Percentiles rank a stretch among this genome's conserved stretches.
Evolutionary conservation across 2,888 invertebrate genomes (phyloP).

Genomic region (Clunio marinus): DNA sequence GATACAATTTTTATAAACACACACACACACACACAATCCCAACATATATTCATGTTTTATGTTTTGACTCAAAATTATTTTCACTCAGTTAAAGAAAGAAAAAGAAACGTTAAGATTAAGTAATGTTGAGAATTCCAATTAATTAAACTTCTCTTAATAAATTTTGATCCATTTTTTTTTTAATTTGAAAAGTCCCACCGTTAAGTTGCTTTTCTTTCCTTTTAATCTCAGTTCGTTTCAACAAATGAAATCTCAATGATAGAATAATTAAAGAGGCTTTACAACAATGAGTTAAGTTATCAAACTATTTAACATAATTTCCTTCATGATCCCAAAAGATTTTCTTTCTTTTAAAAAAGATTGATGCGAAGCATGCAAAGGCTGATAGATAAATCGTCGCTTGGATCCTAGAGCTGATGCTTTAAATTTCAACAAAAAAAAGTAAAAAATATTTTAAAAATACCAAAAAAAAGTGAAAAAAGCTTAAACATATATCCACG

Average conservation of each 20-base stretch:
- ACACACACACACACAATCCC: no score
- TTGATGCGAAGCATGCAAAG: not conserved
- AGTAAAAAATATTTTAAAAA: not conserved
- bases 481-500: conserved; percentile 26
- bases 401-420: conserved; percentile 5
- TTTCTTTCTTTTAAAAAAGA: not conserved
- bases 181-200: conserved; percentile 14
- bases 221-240: not conserved
- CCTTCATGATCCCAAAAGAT: not conserved
- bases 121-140: not conserved
- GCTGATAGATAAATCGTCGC: not conserved
- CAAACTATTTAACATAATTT: not conserved
- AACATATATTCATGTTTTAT: not conserved
- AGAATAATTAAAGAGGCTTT: conserved; percentile 24
- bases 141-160: not conserved
- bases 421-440: not conserved
- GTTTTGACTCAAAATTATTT: not conserved
- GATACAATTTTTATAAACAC: conserved; percentile 5
- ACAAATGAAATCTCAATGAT: not conserved
- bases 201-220: not conserved
- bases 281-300: not conserved
- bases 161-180: not conserved
- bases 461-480: conserved; percentile 29
- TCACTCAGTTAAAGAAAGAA: not conserved
- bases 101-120: no score